phyloP scores from a whole-genome alignment of 2,888 invertebrate genomes.

The Noctua fimbriata region DNA sequence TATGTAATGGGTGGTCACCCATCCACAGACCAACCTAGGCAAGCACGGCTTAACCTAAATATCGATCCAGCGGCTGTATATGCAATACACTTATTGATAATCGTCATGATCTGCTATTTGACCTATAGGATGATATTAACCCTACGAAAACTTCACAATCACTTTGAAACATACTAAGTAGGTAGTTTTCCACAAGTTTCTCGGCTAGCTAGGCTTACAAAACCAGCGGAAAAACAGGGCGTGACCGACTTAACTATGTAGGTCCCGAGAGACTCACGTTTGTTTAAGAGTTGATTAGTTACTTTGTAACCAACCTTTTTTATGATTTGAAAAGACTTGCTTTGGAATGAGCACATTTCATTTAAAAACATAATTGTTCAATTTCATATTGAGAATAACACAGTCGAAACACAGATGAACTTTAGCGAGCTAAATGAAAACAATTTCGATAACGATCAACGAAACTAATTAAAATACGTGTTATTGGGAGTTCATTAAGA shows the following conservation, averaged over 20 bases:
- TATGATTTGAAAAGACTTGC: conserved; percentile 18
- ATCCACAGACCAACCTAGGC: no score
- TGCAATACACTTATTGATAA: neutral
- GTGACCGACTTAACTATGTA: conserved; percentile 48
- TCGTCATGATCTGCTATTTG: neutral
- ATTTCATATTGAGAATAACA: conserved; percentile 19
- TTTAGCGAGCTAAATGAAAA: conserved; percentile 42
- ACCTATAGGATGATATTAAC: neutral
- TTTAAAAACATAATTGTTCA: conserved; percentile 22
- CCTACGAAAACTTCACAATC: neutral
- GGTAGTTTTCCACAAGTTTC: conserved; percentile 22
- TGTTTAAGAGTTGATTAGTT: conserved; percentile 36
- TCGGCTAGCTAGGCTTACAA: conserved; percentile 38
- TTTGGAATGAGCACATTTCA: conserved; percentile 18
- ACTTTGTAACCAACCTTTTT: conserved; percentile 21
- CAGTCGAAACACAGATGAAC: conserved; percentile 26
- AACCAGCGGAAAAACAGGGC: conserved; percentile 47
- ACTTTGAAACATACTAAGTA: neutral
- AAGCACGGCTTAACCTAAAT: no score
- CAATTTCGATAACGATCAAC: conserved; percentile 45
- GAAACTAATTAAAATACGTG: conserved; percentile 56
- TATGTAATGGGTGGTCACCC: no score
- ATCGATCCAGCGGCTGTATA: no score
- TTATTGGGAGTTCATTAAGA: conserved; percentile 45
- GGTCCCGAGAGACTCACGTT: conserved; percentile 14